These are phyloP conservation scores for Drosophila subpulchrella DNA, from an alignment of 1,140 invertebrate species.

Conservation along the genomic window DNA sequence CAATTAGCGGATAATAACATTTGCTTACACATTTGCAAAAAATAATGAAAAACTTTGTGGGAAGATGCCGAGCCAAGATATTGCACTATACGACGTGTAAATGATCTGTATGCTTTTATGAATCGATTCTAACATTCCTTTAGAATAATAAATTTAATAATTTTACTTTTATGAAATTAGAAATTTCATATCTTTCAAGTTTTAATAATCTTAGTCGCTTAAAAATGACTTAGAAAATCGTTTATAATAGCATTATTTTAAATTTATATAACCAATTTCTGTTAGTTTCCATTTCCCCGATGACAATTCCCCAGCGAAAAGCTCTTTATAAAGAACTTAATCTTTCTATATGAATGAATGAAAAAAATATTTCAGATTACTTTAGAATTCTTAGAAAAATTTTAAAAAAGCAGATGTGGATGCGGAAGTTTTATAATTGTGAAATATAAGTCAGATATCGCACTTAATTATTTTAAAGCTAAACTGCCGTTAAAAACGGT, in stretches of 20 bases:
- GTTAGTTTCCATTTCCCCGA: neutral
- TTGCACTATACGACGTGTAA: neutral
- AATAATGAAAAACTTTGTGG: conserved; percentile 17
- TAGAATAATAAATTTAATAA: no score
- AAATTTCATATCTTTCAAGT: no score
- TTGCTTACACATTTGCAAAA: conserved; percentile 28
- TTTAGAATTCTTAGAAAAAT: neutral
- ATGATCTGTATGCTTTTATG: neutral
- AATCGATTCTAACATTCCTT: neutral
- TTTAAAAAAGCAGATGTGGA: neutral
- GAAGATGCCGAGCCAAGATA: conserved; percentile 6
- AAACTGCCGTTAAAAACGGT: neutral
- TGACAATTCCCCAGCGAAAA: neutral
- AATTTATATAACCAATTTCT: neutral
- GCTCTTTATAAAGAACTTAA: neutral
- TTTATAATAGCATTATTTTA: no score
- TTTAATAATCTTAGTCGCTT: no score
- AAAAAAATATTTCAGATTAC: neutral
- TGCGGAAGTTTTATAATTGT: no score
- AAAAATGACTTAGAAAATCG: no score
- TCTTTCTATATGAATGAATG: neutral
- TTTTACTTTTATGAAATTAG: no score
- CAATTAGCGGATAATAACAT: conserved; percentile 49
- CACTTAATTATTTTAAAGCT: neutral
- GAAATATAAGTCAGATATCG: neutral